Conservation (phyloP, 2,888 invertebrate species). For the Eupithecia exiguata region DNA sequence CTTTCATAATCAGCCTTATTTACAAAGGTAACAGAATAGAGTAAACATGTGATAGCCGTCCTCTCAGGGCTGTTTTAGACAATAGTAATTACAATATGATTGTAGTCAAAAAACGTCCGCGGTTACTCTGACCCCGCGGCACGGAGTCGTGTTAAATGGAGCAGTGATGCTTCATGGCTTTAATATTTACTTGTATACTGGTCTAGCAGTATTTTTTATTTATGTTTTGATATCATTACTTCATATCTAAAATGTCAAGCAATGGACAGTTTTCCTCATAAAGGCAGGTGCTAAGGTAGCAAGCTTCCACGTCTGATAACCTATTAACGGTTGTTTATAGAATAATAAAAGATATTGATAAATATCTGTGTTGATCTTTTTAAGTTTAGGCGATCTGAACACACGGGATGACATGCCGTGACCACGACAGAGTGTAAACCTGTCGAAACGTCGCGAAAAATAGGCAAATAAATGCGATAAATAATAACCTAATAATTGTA, state of each 20-base stretch:
- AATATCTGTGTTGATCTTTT: too few species aligned
- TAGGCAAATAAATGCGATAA: too few species aligned
- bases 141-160: constrained; percentile 20
- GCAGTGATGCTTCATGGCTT: constrained; percentile 7
- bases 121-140: constrained; percentile 27
- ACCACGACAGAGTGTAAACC: too few species aligned
- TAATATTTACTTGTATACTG: neutral
- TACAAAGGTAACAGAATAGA: too few species aligned
- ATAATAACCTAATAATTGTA: too few species aligned
- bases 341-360: too few species aligned
- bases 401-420: too few species aligned
- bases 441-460: too few species aligned
- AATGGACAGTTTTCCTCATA: neutral
- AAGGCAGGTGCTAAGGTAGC: neutral
- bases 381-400: too few species aligned
- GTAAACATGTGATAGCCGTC: neutral
- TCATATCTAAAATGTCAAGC: neutral
- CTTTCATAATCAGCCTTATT: too few species aligned
- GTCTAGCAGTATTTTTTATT: neutral
- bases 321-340: too few species aligned
- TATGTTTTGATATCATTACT: neutral
- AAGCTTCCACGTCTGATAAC: too few species aligned
- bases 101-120: constrained; percentile 35
- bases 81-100: constrained; percentile 36
- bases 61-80: constrained; percentile 9